A percentile compares a stretch with the other conserved stretches of the same genome.
These are phyloP conservation scores for Melolontha melolontha DNA, from an alignment of 2,888 invertebrate genomes.

Conservation along the genomic window DNA sequence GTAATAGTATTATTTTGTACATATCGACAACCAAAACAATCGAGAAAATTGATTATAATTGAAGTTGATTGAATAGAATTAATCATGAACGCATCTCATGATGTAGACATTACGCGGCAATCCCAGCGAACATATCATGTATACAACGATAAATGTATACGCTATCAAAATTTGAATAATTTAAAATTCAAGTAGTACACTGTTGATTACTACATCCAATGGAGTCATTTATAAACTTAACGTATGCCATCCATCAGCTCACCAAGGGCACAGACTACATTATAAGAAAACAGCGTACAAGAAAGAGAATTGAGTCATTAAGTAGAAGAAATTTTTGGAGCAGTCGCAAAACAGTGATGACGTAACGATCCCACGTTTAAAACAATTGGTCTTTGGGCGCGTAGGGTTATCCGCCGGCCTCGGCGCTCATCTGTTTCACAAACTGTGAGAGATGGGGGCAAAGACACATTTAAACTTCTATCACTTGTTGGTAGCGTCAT, in stretches of 20 bases:
- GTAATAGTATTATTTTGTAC: neutral
- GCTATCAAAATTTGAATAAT: conserved; percentile 38
- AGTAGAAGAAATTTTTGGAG: conserved; percentile 22
- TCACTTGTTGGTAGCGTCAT: conserved; percentile 41
- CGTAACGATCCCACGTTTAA: conserved; percentile 22
- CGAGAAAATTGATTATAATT: conserved; percentile 18
- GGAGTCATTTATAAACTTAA: conserved; percentile 37
- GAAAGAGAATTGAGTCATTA: conserved; percentile 32
- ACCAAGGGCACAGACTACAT: conserved; percentile 13
- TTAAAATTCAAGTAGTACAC: conserved; percentile 39
- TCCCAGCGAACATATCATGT: conserved; percentile 12
- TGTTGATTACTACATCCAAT: conserved; percentile 31
- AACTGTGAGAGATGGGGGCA: neutral
- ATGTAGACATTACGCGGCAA: conserved; percentile 11
- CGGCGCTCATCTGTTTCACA: conserved; percentile 19
- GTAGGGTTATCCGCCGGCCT: conserved; percentile 18
- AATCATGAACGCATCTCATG: conserved; percentile 8
- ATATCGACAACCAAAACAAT: conserved; percentile 20
- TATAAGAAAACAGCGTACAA: conserved; percentile 6
- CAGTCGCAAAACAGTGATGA: conserved; percentile 25
- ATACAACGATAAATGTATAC: conserved; percentile 21
- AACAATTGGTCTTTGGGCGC: conserved; percentile 20
- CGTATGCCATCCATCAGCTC: conserved; percentile 37
- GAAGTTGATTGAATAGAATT: conserved; percentile 26
- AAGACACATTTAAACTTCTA: conserved; percentile 29